These are phyloP conservation scores for Myathropa florea DNA, from an alignment of 2,888 invertebrate species.

Conservation along the genomic window DNA sequence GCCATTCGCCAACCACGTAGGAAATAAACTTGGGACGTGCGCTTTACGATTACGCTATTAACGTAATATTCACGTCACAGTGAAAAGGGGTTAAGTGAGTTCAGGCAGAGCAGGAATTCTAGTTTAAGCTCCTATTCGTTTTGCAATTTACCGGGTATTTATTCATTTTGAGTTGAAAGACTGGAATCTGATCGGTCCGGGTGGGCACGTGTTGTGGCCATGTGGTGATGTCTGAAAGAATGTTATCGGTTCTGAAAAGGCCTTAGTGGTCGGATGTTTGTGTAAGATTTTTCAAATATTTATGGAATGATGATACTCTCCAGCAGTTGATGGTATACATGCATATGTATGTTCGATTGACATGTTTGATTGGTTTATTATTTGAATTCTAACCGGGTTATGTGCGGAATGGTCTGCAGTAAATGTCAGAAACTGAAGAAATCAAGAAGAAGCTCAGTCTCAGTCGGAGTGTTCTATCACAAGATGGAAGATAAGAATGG, in stretches of 20 bases:
- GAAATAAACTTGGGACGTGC: not conserved
- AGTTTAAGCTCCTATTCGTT: not conserved
- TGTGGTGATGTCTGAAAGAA: not conserved
- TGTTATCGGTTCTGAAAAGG: not conserved
- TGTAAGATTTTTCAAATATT: not conserved
- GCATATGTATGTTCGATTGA: not conserved
- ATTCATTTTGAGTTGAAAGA: not conserved
- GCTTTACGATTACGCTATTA: not conserved
- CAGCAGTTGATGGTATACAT: not conserved
- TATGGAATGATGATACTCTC: not conserved
- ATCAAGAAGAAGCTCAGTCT: not conserved
- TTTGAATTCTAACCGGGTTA: not conserved
- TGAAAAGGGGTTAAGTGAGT: not conserved
- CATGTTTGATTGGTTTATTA: not conserved
- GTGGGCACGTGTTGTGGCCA: not conserved
- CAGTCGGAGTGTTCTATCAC: not conserved
- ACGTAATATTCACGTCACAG: not conserved
- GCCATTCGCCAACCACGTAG: not conserved
- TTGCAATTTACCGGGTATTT: not conserved
- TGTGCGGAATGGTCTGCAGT: not conserved
- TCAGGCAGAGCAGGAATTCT: not conserved
- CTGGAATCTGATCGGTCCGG: not conserved
- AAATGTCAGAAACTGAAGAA: not conserved
- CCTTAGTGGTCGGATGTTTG: not conserved
- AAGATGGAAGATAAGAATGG: not conserved